These are phyloP conservation scores for Carlito syrichta DNA, from an alignment of 2,113 vertebrate species.

Conservation along the genomic window DNA sequence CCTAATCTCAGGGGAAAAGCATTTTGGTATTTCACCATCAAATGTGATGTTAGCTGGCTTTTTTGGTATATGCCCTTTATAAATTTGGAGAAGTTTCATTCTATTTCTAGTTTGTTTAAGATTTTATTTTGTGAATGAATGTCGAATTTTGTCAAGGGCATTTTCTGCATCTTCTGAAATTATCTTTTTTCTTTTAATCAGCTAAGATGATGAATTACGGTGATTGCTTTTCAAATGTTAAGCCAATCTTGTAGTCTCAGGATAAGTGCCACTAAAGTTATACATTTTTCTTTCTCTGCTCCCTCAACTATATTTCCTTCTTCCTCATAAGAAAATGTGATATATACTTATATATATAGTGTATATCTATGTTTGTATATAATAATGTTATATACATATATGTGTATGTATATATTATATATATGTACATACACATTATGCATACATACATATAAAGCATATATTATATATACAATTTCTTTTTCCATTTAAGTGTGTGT, in stretches of 20 bases:
- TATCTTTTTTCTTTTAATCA: not conserved
- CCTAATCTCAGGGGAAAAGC: not conserved
- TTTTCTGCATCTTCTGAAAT: not conserved
- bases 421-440: too few species aligned
- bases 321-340: not conserved
- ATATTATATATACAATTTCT: not conserved
- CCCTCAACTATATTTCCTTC: not conserved
- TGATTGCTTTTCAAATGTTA: not conserved
- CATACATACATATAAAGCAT: not conserved
- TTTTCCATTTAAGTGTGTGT: not conserved
- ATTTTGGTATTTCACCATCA: not conserved
- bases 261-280: rapidly evolving
- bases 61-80: rapidly evolving
- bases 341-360: too few species aligned
- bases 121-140: not conserved
- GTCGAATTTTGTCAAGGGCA: not conserved
- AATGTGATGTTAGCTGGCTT: not conserved
- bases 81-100: too few species aligned
- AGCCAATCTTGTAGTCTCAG: not conserved
- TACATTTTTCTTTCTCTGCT: not conserved
- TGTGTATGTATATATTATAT: too few species aligned
- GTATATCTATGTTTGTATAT: too few species aligned
- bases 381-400: too few species aligned
- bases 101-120: not conserved
- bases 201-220: not conserved